Evolutionary conservation across 2,113 vertebrate species (phyloP), one percentile per base, ranked within the genome.

Genomic region (Furnarius figulus): DNA sequence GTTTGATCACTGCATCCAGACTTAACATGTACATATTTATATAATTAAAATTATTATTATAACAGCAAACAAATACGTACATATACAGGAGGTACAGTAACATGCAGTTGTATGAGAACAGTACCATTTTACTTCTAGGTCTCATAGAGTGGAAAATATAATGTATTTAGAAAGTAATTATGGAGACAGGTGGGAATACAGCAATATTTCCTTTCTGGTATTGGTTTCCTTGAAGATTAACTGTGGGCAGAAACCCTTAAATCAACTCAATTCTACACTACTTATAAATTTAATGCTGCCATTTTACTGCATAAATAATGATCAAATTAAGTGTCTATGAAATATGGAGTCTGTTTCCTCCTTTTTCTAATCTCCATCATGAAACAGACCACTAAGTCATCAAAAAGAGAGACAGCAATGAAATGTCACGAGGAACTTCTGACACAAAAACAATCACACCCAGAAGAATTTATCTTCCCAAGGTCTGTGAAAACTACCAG

Each of bases 261-360:
- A 85, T 72, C 61, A 90, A 75, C 31, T 55, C 61, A 50, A 44
- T 63, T 85, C 27, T 44, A 76, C 5, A 12, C 8, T 47, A 61
- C 14, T 87, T 75, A 82, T 47, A 87, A 90, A 92, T 72, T 30
- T 59, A 85, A 83, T 73, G n/a, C 27, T 90, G 58, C 16, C 28
- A 75, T 68, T 70, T 95, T 27, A 56, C 17, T 73, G 11, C 61
- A 85, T 65, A 93, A 92, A 68, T 86, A 79, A 90, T 65, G 12
- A 95, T 68, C 71, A 76, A 30, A 65, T 88, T 47, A 94, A 94
- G 40, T 53, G 14, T 11, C 19, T 66, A 90, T 73, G 62, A 96
- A 90, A 90, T 37, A 95, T 0, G 1, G 14, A 82, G 27, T 39
- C 49, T 80, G 52, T 21, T 89, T 67, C 8, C 5, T 15, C 6